Evolutionary conservation across 2,797 vertebrate species (phyloP).

Genomic region (Cyprinodon diabolis): DNA sequence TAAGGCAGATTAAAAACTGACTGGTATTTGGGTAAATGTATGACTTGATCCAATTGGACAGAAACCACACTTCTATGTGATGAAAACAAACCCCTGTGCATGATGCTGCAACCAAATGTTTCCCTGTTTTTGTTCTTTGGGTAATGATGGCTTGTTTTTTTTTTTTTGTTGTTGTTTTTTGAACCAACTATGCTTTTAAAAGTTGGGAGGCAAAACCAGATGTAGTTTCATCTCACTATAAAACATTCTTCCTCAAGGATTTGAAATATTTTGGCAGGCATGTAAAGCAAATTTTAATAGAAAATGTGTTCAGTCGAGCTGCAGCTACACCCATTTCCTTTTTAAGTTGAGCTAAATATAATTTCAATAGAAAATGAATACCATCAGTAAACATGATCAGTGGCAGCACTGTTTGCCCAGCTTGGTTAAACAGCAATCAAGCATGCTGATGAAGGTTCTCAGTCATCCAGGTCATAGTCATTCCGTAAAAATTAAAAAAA

Average conservation of each 20-base stretch:
- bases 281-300: background rate
- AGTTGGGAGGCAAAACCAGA: background rate
- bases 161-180: background rate
- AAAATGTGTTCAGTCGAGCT: background rate
- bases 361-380: background rate
- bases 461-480: no score
- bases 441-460: no score
- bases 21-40: background rate
- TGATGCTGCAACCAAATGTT: no score
- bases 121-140: background rate
- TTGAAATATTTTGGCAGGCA: background rate
- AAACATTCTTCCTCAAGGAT: background rate
- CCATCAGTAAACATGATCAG: background rate
- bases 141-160: background rate
- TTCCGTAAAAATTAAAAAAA: no score
- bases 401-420: background rate
- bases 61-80: no score
- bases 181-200: background rate
- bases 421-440: background rate
- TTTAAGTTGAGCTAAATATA: background rate
- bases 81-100: background rate
- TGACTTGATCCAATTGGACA: background rate
- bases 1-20: background rate
- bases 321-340: background rate
- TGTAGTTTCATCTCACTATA: background rate